Evolutionary conservation across 2,888 invertebrate genomes (phyloP).

Genomic region (Melinopterus prodromus): DNA sequence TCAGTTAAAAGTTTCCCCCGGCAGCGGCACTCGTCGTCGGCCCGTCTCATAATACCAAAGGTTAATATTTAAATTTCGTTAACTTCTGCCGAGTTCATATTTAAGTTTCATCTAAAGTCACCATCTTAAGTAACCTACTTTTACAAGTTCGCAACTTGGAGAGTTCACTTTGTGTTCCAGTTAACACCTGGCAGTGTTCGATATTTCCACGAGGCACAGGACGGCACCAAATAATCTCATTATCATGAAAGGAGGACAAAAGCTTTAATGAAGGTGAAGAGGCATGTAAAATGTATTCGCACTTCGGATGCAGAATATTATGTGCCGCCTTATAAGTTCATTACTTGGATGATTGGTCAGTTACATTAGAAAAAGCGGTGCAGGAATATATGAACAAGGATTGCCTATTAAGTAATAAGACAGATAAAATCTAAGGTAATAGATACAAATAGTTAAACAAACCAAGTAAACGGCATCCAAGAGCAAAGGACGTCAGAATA

Average conservation of each 20-base stretch:
- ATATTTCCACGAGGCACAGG: neutral
- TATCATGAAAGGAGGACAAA: neutral
- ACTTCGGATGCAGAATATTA: neutral
- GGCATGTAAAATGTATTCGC: neutral
- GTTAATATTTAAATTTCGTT: slow-evolving; percentile 4
- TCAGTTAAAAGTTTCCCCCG: neutral
- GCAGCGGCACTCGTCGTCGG: neutral
- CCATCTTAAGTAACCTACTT: neutral
- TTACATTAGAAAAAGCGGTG: too few relatives aligned
- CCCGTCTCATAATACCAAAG: neutral
- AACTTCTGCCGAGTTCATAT: neutral
- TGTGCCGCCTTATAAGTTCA: too few relatives aligned
- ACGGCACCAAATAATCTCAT: neutral
- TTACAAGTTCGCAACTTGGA: neutral
- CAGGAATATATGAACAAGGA: too few relatives aligned
- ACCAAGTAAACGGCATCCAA: too few relatives aligned
- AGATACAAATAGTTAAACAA: too few relatives aligned
- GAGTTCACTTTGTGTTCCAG: neutral
- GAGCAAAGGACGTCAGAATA: too few relatives aligned
- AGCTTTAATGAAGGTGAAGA: neutral
- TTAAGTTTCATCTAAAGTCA: neutral
- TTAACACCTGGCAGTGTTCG: neutral
- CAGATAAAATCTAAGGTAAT: too few relatives aligned
- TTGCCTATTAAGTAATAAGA: too few relatives aligned
- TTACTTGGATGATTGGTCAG: too few relatives aligned